These are phyloP conservation scores for Marasmarcha lunaedactyla DNA, from an alignment of 2,888 invertebrate species.

Conservation along the genomic window DNA sequence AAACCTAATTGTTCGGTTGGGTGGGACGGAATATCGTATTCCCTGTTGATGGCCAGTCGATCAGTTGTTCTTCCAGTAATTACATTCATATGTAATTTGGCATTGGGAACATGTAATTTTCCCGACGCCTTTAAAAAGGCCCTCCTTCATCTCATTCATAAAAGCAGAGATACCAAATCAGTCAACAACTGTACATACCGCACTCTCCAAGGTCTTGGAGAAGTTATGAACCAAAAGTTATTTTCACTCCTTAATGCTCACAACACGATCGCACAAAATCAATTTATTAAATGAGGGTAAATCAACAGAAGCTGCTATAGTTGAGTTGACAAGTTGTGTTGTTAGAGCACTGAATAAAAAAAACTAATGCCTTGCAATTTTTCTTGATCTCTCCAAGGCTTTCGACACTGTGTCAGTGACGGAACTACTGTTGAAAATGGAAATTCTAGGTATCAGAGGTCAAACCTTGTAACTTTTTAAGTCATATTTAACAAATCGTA, in stretches of 20 bases:
- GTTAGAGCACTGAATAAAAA: background rate
- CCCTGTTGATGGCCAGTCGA: background rate
- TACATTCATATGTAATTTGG: background rate
- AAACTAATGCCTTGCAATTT: background rate
- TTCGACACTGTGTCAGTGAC: conserved; percentile 1
- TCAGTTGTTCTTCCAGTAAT: background rate
- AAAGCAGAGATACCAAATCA: background rate
- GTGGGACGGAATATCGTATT: background rate
- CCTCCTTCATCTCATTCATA: background rate
- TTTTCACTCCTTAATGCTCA: background rate
- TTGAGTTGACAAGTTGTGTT: background rate
- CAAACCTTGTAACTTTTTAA: background rate
- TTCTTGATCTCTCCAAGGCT: too few species aligned
- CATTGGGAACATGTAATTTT: background rate
- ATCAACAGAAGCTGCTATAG: background rate
- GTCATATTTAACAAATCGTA: background rate
- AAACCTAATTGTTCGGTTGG: background rate
- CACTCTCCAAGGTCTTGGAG: background rate
- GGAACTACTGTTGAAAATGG: background rate
- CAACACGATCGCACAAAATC: background rate
- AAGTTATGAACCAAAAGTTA: background rate
- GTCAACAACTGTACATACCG: background rate
- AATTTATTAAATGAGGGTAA: background rate
- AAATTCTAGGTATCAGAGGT: background rate
- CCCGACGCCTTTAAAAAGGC: background rate